Evolutionary conservation across 2,888 invertebrate species (phyloP), one percentile per base, ranked within the genome.

Genomic region (Drosophila acutilabella): DNA sequence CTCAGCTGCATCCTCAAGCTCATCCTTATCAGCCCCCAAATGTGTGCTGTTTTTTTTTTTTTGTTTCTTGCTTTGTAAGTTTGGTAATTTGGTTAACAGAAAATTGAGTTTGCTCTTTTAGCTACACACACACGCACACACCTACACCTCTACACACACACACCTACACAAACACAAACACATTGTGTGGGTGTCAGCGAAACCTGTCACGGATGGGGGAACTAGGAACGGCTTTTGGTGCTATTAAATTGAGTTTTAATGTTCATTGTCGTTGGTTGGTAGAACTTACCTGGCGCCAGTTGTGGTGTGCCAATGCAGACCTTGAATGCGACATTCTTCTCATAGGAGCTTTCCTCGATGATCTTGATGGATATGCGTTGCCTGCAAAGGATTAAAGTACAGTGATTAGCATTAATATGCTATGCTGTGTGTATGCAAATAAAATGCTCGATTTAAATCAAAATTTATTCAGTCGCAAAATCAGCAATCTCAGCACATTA

Each of bases 321-420:
- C 93, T 96, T 97, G 93, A 99, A 98, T 20, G 96, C 94, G 36
- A 98, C 97, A 91, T 98, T 97, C 92, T 99, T 98, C 93, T 99
- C 98, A 92, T 99, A 99, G 91, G 98, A 98, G 93, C 99, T 99
- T 91, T 98, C 98, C 93, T 99, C 99, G 79, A 97, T 95, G 74
- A 99, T 97, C 86, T 95, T 95, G 75, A 99, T 93, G 53, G 95
- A 94, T 90, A 99, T 96, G 89, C 93, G 94, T 94, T 98, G 96
- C 92, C 99, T 99, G 95, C 23, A 96, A 96, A 44, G 16, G 36
- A 72, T 64, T 52, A 53, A 48, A 44, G 40, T 8, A 47, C n/a
- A n/a, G 1, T 16, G 38, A 69, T 74, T 64, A 81, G 52, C 53
- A 41, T 50, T 50, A 30, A n/a, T 16, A 33, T 54, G 1, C 5